Conservation (phyloP, 2,888 invertebrate genomes). For the Caenorhabditis sp. region DNA sequence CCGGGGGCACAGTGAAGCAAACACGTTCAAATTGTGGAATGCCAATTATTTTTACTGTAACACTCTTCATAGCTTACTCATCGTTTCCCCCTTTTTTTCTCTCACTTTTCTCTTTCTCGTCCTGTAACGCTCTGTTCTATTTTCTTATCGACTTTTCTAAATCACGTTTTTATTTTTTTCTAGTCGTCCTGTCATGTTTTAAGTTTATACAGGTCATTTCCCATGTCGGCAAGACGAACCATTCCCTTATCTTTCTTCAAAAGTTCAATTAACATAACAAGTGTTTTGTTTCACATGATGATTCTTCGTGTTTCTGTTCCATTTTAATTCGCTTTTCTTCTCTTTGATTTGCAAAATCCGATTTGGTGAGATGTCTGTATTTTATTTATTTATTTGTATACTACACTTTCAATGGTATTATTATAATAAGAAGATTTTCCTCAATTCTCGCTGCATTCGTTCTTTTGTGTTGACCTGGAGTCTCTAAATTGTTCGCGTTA, state of each 20-base stretch:
- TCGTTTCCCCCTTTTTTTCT: neutral
- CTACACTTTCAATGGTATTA: constrained; percentile 15
- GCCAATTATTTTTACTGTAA: neutral
- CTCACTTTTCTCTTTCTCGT: neutral
- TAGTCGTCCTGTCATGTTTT: constrained; percentile 18
- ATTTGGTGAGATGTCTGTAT: neutral
- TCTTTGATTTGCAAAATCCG: constrained; percentile 4
- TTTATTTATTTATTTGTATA: neutral
- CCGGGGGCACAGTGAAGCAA: neutral
- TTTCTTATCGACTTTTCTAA: neutral
- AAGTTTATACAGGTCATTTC: neutral
- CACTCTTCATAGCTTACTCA: neutral
- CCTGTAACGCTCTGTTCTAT: too few species aligned
- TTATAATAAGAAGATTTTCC: constrained; percentile 7
- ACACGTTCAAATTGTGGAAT: neutral
- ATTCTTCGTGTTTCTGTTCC: neutral
- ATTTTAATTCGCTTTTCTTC: neutral
- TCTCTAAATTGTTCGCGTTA: constrained; percentile 36
- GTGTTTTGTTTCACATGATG: too few species aligned
- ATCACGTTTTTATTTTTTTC: constrained; percentile 3
- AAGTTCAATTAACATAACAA: neutral
- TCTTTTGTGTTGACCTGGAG: neutral
- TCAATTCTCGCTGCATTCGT: neutral
- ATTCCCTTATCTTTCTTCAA: neutral
- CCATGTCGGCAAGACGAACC: neutral